Conservation (phyloP, 2,888 invertebrate species). For the Notodonta dromedarius region DNA sequence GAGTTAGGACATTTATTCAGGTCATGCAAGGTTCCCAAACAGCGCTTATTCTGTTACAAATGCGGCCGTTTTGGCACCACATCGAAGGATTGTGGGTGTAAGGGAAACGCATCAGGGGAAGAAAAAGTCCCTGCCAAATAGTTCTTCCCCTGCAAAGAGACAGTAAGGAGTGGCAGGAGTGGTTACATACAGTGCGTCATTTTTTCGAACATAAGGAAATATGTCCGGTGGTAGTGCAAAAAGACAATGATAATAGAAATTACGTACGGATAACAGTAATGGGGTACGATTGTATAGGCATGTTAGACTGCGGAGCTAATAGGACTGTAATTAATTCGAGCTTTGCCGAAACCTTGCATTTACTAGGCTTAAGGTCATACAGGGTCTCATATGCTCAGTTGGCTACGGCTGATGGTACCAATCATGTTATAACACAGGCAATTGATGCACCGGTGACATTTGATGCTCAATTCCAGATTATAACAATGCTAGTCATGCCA, state of each 20-base stretch:
- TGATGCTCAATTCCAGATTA: constrained; percentile 7
- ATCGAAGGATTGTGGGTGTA: constrained; percentile 2
- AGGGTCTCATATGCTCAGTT: neutral
- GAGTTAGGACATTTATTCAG: constrained; percentile 16
- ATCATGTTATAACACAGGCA: neutral
- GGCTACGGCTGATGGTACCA: constrained; percentile 5
- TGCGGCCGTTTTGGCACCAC: constrained; percentile 7
- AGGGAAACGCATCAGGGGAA: constrained; percentile 15
- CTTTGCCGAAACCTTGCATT: constrained; percentile 1
- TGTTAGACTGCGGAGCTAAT: constrained; percentile 5
- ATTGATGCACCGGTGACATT: constrained; percentile 6
- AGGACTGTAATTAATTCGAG: constrained; percentile 3
- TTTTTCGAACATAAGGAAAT: constrained; percentile 4
- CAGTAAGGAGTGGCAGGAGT: constrained; percentile 20
- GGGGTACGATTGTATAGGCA: constrained; percentile 4
- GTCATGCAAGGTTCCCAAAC: constrained; percentile 9
- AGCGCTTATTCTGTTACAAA: constrained; percentile 19
- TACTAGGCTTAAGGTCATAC: constrained; percentile 1
- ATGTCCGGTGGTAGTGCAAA: constrained; percentile 5
- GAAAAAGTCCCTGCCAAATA: constrained; percentile 13
- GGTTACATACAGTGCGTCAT: constrained; percentile 12
- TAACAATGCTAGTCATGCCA: constrained; percentile 6
- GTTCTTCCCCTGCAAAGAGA: constrained; percentile 5
- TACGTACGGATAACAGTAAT: neutral
- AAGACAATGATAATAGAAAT: constrained; percentile 7